Conservation (phyloP, 1,140 invertebrate genomes). For the Neodiprion virginianus region DNA sequence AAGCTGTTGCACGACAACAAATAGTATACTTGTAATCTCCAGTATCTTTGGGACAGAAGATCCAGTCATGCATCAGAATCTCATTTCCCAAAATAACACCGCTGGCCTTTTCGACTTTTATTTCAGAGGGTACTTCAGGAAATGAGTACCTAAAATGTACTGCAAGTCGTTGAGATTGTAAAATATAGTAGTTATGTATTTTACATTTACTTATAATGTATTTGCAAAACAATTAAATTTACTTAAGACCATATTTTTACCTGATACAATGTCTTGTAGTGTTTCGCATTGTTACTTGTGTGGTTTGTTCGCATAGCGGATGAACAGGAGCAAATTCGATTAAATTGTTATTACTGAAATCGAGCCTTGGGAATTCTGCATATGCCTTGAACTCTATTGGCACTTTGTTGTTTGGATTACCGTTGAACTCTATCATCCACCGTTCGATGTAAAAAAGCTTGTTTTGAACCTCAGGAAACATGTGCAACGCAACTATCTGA, state of each 20-base stretch:
- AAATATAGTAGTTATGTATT: slow-evolving; percentile 18
- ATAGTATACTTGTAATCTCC: slow-evolving; percentile 41
- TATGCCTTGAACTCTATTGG: slow-evolving; percentile 46
- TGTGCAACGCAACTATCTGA: slow-evolving; percentile 42
- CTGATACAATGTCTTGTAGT: slow-evolving; percentile 40
- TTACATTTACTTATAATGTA: too few species aligned
- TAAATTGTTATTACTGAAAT: slow-evolving; percentile 30
- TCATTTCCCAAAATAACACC: slow-evolving; percentile 44
- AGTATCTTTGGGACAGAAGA: slow-evolving; percentile 35
- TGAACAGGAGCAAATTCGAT: slow-evolving; percentile 37
- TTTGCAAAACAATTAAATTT: too few species aligned
- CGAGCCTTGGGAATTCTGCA: slow-evolving; percentile 39
- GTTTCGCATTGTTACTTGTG: slow-evolving; percentile 39
- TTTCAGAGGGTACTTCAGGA: slow-evolving; percentile 29
- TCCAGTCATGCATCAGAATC: slow-evolving; percentile 37
- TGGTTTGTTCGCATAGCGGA: slow-evolving; percentile 29
- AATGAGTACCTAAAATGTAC: slow-evolving; percentile 36
- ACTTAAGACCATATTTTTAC: slow-evolving; percentile 28
- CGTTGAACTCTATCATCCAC: slow-evolving; percentile 45
- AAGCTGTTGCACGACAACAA: slow-evolving; percentile 27
- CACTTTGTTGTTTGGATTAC: slow-evolving; percentile 34
- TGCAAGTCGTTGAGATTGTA: slow-evolving; percentile 14
- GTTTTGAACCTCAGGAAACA: slow-evolving; percentile 35
- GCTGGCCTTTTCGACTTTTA: slow-evolving; percentile 27
- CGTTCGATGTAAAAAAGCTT: slow-evolving; percentile 43